phyloP scores from a whole-genome alignment of 2,797 vertebrate genomes.

The Aselliscus stoliczkanus region DNA sequence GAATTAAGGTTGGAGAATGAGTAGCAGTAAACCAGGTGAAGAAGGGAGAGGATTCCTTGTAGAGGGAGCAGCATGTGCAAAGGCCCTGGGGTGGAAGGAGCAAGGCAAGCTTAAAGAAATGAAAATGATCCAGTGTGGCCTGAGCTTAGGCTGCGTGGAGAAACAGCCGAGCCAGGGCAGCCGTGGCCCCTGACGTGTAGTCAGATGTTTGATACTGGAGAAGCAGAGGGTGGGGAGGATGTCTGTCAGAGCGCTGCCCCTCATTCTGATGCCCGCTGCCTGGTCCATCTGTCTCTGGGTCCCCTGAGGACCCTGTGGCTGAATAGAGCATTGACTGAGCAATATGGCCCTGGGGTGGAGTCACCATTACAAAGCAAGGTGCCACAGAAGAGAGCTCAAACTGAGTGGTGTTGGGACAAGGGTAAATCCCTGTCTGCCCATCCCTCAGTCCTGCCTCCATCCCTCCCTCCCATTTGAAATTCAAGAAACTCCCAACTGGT shows the following conservation, averaged over 20 bases:
- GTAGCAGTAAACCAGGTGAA: not conserved
- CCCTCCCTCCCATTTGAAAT: not conserved
- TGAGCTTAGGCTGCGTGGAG: no score
- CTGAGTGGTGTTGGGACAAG: not conserved
- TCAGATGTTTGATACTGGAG: not conserved
- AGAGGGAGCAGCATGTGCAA: not conserved
- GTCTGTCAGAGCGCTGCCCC: not conserved
- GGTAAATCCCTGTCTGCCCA: no score
- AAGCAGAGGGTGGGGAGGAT: fast-evolving
- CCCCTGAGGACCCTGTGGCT: not conserved
- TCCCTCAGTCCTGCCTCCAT: no score
- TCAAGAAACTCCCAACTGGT: not conserved
- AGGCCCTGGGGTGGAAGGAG: not conserved
- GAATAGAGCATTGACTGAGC: fast-evolving
- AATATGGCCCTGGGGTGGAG: fast-evolving
- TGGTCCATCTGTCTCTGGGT: not conserved
- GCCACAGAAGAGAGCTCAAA: not conserved
- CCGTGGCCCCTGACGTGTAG: fast-evolving
- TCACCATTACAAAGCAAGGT: no score
- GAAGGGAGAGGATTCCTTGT: not conserved
- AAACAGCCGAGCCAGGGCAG: not conserved
- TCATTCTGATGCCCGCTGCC: not conserved
- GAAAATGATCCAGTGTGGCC: not conserved
- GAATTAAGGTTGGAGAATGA: not conserved
- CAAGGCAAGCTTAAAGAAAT: not conserved